Evolutionary conservation across 2,113 vertebrate species (phyloP).

Genomic region (Amia ocellicauda): DNA sequence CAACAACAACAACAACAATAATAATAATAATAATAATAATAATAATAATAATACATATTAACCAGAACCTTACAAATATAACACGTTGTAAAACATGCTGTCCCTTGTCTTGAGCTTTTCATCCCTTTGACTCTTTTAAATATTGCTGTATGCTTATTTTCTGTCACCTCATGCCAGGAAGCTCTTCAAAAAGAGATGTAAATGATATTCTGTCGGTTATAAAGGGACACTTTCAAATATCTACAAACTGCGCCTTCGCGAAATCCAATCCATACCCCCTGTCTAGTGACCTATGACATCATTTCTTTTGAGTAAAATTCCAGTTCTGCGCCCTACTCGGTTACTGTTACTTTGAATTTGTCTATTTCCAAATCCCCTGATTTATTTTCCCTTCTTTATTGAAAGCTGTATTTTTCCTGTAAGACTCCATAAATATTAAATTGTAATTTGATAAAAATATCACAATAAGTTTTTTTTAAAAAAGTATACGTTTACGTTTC

Average conservation of each 20-base stretch:
- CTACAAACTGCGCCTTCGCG: constrained; percentile 39
- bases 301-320: constrained; percentile 29
- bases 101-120: no score
- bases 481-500: no score
- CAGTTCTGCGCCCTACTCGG: constrained; percentile 7
- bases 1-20: no score
- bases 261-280: constrained; percentile 43
- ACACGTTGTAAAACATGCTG: no score
- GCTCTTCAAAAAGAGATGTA: constrained; percentile 22
- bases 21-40: neutral
- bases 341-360: no score
- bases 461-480: no score
- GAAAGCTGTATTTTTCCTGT: no score
- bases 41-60: no score
- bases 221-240: constrained; percentile 35
- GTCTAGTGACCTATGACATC: constrained; percentile 50
- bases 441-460: no score
- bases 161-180: constrained; percentile 6
- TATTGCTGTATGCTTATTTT: neutral
- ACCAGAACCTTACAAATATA: neutral
- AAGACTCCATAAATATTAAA: no score
- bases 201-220: constrained; percentile 40
- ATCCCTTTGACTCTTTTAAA: neutral
- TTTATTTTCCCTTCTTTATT: no score
- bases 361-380: no score